A percentile compares a stretch with the other conserved stretches of the same genome.
These are phyloP conservation scores for Grus americana DNA, from an alignment of 2,113 vertebrate genomes.

Conservation along the genomic window DNA sequence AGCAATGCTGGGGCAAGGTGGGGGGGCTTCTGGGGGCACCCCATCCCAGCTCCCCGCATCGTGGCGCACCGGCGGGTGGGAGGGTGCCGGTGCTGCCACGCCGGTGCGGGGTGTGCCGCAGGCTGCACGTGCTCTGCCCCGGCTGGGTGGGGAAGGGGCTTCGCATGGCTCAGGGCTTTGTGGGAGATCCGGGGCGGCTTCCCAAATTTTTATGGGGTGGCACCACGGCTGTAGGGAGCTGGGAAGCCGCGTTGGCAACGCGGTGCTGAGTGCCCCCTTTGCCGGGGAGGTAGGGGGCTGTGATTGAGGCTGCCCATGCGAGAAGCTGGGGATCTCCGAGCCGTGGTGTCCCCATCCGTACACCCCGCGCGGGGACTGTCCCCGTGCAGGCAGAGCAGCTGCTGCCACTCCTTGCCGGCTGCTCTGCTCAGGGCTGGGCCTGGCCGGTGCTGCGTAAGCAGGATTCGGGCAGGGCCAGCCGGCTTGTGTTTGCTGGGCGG, in stretches of 20 bases:
- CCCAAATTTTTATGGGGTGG: neutral
- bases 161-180: neutral
- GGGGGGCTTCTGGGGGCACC: neutral
- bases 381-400: rapidly evolving
- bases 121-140: neutral
- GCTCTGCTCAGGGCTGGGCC: neutral
- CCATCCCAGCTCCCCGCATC: rapidly evolving
- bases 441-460: neutral
- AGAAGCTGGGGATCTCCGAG: neutral
- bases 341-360: rapidly evolving
- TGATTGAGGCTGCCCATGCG: rapidly evolving
- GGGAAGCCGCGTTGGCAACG: rapidly evolving
- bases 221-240: rapidly evolving
- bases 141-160: neutral
- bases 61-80: rapidly evolving
- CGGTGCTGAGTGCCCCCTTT: rapidly evolving
- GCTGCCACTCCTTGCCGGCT: neutral
- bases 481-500: neutral
- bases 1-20: neutral
- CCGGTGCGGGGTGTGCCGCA: neutral
- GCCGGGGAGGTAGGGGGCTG: rapidly evolving
- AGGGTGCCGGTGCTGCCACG: too few species aligned
- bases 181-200: neutral
- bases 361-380: neutral
- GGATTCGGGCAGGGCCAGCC: neutral